Evolutionary conservation across 1,140 invertebrate species (phyloP), one percentile per base, ranked within the genome.

Genomic region (Theocolax elegans): DNA sequence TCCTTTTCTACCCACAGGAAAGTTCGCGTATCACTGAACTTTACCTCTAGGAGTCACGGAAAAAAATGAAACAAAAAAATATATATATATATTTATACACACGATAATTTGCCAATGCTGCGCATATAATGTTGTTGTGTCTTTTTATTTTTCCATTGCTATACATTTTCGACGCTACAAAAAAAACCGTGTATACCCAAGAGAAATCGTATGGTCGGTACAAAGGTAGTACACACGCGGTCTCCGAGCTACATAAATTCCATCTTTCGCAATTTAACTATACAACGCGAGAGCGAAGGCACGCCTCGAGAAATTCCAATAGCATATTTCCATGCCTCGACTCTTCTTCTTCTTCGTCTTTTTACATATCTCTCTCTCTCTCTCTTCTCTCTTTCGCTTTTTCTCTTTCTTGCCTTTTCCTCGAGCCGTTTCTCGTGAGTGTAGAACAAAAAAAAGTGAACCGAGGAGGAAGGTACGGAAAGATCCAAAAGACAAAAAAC

Each of bases 161-260:
- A 46, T n/a, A n/a, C n/a, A n/a, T n/a, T n/a, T 8, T 10, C 17
- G 21, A 25, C 15, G 19, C 27, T 60, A 46, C 25, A 27, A n/a
- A 60, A 17, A 56, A 59, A 27, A 38, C n/a, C n/a, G n/a, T n/a
- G n/a, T n/a, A n/a, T n/a, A 46, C 29, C 31, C 0, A 35, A 56
- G 27, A n/a, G n/a, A n/a, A 44, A 44, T 35, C 31, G 31, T n/a
- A n/a, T 25, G n/a, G n/a, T n/a, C n/a, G 31, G 31, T 10, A 35
- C 8, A 49, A 58, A 59, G 0, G 23, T 40, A 54, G n/a, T n/a
- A n/a, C n/a, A n/a, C n/a, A n/a, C n/a, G 35, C 49, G 25, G 7
- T 25, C 9, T 48, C 42, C 58, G 58, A 60, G 58, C 42, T 29
- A 49, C 46, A 46, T 46, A 46, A 63, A 49, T 63, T 49, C 46